Evolutionary conservation across 1,140 invertebrate genomes (phyloP).

Genomic region (Paralvinella palmiformis): DNA sequence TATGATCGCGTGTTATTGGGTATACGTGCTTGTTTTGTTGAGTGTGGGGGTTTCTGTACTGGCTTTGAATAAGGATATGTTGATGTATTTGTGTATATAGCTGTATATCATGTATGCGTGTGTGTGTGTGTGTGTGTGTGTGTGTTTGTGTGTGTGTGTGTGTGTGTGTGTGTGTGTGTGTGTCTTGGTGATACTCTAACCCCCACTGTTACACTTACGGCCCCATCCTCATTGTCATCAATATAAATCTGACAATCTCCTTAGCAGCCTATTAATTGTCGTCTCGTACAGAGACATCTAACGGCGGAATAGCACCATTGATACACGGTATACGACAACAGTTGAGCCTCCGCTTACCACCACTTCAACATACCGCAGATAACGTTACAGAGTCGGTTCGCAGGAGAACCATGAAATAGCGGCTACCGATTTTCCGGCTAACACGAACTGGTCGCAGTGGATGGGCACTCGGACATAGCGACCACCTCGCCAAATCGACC

Average conservation of each 20-base stretch:
- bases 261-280: neutral
- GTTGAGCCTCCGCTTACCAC: neutral
- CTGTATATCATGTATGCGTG: neutral
- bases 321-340: neutral
- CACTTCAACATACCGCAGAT: too few species aligned
- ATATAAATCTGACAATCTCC: neutral
- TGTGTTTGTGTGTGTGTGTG: neutral
- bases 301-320: neutral
- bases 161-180: neutral
- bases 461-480: too few species aligned
- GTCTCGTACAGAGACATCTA: neutral
- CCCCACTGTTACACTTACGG: neutral
- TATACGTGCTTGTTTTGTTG: neutral
- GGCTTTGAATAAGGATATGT: neutral
- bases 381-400: too few species aligned
- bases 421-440: too few species aligned
- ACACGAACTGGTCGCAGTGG: too few species aligned
- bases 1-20: neutral
- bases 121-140: neutral
- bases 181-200: neutral
- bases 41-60: neutral
- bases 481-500: too few species aligned
- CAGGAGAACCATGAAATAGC: too few species aligned
- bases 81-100: neutral
- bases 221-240: neutral